A percentile compares a stretch with the other conserved stretches of the same genome.
Evolutionary conservation across 2,113 vertebrate species (phyloP).

Genomic region (Egretta garzetta): DNA sequence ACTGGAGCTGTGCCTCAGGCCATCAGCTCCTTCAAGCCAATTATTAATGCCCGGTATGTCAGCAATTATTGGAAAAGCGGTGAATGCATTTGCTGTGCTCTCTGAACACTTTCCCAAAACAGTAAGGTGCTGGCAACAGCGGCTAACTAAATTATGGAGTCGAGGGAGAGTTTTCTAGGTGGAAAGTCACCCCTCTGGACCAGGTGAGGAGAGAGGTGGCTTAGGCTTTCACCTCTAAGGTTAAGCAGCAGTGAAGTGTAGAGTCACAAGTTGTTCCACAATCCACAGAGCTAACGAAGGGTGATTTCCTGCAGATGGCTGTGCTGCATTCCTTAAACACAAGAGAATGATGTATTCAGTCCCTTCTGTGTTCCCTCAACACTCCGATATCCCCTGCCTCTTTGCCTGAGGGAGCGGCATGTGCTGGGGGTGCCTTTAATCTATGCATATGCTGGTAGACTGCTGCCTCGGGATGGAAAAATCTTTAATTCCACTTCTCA

Average conservation of each 20-base stretch:
- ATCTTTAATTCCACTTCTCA: background rate
- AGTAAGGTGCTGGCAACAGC: background rate
- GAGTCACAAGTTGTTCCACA: background rate
- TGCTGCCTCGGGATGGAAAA: background rate
- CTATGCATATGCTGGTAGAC: background rate
- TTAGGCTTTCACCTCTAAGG: background rate
- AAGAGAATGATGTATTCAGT: background rate
- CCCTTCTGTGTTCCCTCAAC: background rate
- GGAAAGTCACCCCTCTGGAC: background rate
- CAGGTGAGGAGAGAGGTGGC: background rate
- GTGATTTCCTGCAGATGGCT: background rate
- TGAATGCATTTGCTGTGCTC: background rate
- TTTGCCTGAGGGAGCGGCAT: background rate
- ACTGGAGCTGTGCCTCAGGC: background rate
- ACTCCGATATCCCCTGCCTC: background rate
- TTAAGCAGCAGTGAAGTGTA: background rate
- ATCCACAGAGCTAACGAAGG: background rate
- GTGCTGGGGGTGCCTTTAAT: background rate
- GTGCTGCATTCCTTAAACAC: background rate
- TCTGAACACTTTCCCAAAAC: background rate
- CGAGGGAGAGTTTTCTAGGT: background rate
- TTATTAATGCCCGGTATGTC: constrained; percentile 18
- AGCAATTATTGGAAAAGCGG: constrained; percentile 24
- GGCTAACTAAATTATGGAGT: background rate
- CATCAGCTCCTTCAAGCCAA: background rate